Base-by-base conservation (phyloP, 2,113 vertebrate species). In the Mystacornis crossleyi region DNA sequence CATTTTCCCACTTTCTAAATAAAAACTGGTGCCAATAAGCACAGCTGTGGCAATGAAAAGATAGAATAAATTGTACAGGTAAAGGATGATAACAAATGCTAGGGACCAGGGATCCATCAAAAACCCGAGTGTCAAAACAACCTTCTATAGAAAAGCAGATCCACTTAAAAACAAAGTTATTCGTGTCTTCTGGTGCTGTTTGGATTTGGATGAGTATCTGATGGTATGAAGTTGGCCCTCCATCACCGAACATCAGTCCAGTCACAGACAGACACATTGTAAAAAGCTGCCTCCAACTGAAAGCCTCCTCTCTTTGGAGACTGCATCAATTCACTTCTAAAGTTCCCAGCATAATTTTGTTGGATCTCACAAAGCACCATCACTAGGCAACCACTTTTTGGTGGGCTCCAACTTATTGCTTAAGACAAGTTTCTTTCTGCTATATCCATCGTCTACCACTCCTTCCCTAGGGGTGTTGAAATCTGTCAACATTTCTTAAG, bases 381-480 rank as follows among this genome's bases (percentile, higher is more conserved):
- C 86, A 65, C 86, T 89, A 91, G 62, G 89, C 91, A 96, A 95
- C 60, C 65, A 65, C 42, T 60, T 84, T 89, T 96, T 85, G 96
- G 94, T 89, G 77, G 60, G 84, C 81, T 94, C 66, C 73, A 78
- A n/a, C 48, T 86, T 84, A 94, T 75, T 86, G 89, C 91, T 79
- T 87, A 87, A 91, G 91, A 95, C 89, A 91, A 91, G 62, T 91
- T 91, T 89, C 71, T 78, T 69, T 57, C 61, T 86, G 54, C 42
- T 95, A 36, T 74, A 86, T 54, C 89, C 73, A 72, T 61, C 31
- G 8, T 81, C 81, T 89, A 83, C 83, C 86, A 64, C 70, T 89
- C 70, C 81, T 88, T 87, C 73, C 86, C 86, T 87, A 8, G 2
- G 62, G 65, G 74, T 85, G 66, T 20, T 89, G 91, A 94, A 91